Base-by-base conservation (phyloP, 2,888 invertebrate genomes). In the Drosophila pegasa region DNA sequence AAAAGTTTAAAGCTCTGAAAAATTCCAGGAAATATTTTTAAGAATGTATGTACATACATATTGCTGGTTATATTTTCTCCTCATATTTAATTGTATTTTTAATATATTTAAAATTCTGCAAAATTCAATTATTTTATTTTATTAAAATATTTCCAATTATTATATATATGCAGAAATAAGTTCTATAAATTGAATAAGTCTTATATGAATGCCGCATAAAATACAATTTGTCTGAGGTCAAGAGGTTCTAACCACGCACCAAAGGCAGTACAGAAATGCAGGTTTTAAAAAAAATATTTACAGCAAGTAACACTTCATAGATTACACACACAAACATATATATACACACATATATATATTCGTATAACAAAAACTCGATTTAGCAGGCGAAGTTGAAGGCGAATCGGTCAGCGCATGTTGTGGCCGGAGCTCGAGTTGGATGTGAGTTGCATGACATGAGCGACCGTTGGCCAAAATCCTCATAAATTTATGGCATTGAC, bases 401-500 rank as follows among this genome's bases (percentile, higher is more conserved):
- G 47, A 76, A 64, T 61, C 40, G 33, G 47, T 51, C 56, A n/a
- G 40, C 38, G 38, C 52, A 47, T 29, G 31, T 57, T 54, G 37
- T 20, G 20, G 50, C 33, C 48, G n/a, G 12, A 47, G 25, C 31
- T n/a, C 20, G 33, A 55, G 61, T 51, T 45, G 54, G 48, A 62
- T 69, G 54, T 75, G 57, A 60, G 61, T 68, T 66, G 62, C 67
- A 65, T 71, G 84, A 81, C 81, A 73, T 68, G 87, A 87, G 79
- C 81, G 61, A 87, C 81, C 81, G 61, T 65, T 73, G 77, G 71
- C 58, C 68, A 54, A 81, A 87, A 87, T 88, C 81, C 88, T 74
- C 85, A 86, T 88, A 88, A 88, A 86, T 86, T 88, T 69, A 71
- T 81, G 58, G 68, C 76, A 87, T 87, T 83, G 82, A 87, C 82